Percentiles rank a stretch among this genome's conserved stretches.
phyloP scores from a whole-genome alignment of 2,888 invertebrate genomes.

The Limnephilus lunatus region DNA sequence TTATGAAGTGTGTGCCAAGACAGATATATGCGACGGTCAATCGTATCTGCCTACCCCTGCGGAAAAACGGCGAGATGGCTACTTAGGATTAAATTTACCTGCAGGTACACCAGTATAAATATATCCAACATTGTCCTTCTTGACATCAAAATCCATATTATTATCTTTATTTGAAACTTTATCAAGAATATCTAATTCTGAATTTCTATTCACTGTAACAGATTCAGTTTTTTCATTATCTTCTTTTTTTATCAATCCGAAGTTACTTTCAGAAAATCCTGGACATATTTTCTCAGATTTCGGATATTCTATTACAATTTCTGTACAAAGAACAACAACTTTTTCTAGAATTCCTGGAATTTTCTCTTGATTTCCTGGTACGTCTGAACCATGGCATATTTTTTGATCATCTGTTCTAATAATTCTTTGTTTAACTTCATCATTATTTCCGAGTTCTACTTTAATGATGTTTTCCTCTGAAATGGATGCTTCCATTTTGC shows the following conservation, averaged over 20 bases:
- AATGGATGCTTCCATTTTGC: background rate
- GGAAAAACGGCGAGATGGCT: too few relatives aligned
- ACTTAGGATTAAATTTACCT: background rate
- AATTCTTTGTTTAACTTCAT: background rate
- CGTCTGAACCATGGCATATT: background rate
- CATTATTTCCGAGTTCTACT: background rate
- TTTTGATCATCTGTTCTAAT: background rate
- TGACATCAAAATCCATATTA: background rate
- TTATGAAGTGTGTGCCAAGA: background rate
- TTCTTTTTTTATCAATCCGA: background rate
- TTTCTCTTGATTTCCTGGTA: background rate
- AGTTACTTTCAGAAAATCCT: background rate
- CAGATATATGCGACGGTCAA: background rate
- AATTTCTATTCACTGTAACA: background rate
- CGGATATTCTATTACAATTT: background rate
- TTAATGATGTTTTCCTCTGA: background rate
- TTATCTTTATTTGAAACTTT: background rate
- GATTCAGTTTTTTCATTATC: background rate
- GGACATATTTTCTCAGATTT: background rate
- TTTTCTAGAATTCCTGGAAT: background rate
- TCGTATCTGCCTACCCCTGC: background rate
- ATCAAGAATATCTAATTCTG: background rate
- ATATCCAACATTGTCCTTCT: background rate
- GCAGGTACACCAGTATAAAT: background rate
- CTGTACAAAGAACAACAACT: background rate